These are phyloP conservation scores for Pyrgilauda ruficollis DNA, from an alignment of 2,113 vertebrate genomes.

Conservation along the genomic window DNA sequence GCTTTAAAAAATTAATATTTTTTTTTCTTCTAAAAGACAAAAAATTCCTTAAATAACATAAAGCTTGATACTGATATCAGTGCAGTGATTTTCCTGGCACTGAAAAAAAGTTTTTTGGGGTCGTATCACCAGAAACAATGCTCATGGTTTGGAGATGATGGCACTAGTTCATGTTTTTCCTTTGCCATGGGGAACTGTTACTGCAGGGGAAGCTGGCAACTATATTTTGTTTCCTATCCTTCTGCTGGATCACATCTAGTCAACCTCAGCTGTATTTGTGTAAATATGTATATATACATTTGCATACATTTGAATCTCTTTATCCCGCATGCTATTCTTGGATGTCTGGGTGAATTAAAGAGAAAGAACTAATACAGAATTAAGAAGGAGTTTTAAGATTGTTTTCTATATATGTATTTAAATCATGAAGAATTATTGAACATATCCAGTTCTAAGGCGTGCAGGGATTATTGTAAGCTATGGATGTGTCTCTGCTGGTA, in stretches of 20 bases:
- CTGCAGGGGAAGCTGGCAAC: not conserved
- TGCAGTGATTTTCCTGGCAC: not conserved
- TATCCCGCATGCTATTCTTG: not conserved
- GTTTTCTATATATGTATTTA: not conserved
- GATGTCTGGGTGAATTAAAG: not conserved
- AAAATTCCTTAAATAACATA: not conserved
- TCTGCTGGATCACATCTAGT: not conserved
- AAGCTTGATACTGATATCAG: not conserved
- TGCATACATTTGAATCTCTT: constrained; percentile 42
- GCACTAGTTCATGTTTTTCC: not conserved
- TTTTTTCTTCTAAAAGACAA: not conserved
- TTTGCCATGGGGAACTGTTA: not conserved
- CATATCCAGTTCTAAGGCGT: not conserved
- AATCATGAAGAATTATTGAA: not conserved
- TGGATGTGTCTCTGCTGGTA: not conserved
- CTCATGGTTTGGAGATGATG: not conserved
- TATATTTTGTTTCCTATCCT: not conserved
- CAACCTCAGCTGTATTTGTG: constrained; percentile 10
- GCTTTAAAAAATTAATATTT: not conserved
- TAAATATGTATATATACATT: constrained; percentile 8
- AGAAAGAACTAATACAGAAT: not conserved
- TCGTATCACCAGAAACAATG: not conserved
- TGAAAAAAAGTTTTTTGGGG: not conserved
- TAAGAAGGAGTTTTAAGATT: not conserved
- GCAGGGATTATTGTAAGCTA: not conserved